phyloP scores from a whole-genome alignment of 1,140 invertebrate genomes.

The Fopius arisanus region DNA sequence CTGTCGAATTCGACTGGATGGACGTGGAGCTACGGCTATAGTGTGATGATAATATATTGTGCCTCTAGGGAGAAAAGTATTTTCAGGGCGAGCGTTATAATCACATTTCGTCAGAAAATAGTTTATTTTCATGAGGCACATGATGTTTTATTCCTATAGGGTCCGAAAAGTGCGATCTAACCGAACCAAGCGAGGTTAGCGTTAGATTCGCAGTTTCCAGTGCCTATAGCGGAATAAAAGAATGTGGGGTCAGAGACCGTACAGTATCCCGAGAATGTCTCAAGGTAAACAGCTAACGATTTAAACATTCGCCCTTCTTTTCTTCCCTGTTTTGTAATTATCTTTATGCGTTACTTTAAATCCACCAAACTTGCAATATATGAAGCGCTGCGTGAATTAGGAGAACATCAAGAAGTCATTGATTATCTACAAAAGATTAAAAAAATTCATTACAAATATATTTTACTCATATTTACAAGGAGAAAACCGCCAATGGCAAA shows the following conservation, averaged over 20 bases:
- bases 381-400: too few relatives aligned
- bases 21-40: not conserved
- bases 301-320: constrained; percentile 19
- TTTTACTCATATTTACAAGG: not conserved
- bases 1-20: constrained; percentile 4
- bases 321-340: constrained; percentile 4
- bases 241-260: constrained; percentile 55
- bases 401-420: too few relatives aligned
- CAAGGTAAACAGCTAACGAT: constrained; percentile 52
- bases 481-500: too few relatives aligned
- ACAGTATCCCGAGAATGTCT: constrained; percentile 36
- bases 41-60: too few relatives aligned
- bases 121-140: too few relatives aligned
- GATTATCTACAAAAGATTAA: too few relatives aligned
- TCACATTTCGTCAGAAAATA: too few relatives aligned
- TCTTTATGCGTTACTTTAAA: not conserved
- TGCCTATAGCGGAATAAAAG: constrained; percentile 32
- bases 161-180: too few relatives aligned
- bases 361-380: too few relatives aligned
- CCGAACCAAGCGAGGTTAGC: not conserved
- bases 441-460: constrained; percentile 16
- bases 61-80: too few relatives aligned
- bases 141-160: too few relatives aligned
- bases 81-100: too few relatives aligned
- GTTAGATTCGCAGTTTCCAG: not conserved